Evolutionary conservation across 2,113 vertebrate species (phyloP).

Genomic region (Phaethornis superciliosus): DNA sequence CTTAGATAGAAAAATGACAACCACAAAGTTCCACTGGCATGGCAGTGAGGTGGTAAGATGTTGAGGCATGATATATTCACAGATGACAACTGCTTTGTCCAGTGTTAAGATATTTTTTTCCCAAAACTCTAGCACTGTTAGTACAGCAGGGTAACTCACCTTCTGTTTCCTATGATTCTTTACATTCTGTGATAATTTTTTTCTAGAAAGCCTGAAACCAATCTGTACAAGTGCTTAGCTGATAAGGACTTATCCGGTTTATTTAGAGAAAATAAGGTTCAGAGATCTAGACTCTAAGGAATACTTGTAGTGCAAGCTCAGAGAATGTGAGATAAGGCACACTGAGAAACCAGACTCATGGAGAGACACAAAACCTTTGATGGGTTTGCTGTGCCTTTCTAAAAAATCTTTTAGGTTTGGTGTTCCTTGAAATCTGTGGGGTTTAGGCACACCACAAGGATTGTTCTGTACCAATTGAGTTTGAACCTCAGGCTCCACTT

Average conservation of each 20-base stretch:
- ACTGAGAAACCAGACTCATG: background rate
- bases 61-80: background rate
- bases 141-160: background rate
- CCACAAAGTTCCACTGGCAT: background rate
- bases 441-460: background rate
- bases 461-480: background rate
- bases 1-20: background rate
- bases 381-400: background rate
- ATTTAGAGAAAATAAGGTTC: background rate
- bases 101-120: background rate
- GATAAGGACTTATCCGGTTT: background rate
- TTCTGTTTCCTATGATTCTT: background rate
- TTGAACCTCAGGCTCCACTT: background rate
- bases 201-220: background rate
- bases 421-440: background rate
- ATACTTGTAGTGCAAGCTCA: background rate
- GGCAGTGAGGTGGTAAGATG: background rate
- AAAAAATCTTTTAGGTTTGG: background rate
- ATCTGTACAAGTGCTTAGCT: background rate
- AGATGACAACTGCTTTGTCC: background rate
- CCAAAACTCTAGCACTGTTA: background rate
- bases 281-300: background rate
- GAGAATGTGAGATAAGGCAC: background rate
- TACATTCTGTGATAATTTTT: background rate
- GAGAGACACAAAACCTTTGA: background rate